Evolutionary conservation across 1,140 invertebrate species (phyloP).

Genomic region (Aphelenchoides fujianensis): DNA sequence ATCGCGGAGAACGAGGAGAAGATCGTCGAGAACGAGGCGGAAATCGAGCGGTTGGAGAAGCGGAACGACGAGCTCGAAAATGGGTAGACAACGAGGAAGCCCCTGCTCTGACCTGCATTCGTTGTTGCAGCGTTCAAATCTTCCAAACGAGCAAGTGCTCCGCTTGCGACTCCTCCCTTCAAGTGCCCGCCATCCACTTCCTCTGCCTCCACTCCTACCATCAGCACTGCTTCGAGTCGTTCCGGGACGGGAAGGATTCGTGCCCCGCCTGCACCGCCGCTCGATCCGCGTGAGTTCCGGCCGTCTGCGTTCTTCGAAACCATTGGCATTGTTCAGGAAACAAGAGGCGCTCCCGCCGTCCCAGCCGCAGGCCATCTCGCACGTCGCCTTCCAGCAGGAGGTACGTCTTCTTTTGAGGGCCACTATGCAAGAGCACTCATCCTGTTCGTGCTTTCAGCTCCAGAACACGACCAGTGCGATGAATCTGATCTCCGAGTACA

Average conservation of each 20-base stretch:
- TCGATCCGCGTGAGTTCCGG: neutral
- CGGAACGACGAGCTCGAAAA: conserved; percentile 49
- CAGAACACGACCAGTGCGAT: conserved; percentile 16
- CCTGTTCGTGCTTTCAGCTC: conserved; percentile 22
- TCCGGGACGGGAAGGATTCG: conserved; percentile 19
- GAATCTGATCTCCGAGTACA: conserved; percentile 16
- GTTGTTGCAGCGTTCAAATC: conserved; percentile 47
- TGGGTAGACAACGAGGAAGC: no score
- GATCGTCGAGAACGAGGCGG: conserved; percentile 34
- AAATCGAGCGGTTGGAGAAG: conserved; percentile 44
- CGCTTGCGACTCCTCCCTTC: conserved; percentile 29
- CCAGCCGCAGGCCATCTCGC: conserved; percentile 15
- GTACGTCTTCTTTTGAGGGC: conserved; percentile 13
- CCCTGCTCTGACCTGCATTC: no score
- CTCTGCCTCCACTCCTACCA: conserved; percentile 51
- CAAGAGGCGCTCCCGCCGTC: neutral
- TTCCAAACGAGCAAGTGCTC: conserved; percentile 52
- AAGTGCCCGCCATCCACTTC: conserved; percentile 47
- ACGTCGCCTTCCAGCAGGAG: conserved; percentile 21
- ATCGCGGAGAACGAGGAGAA: conserved; percentile 43
- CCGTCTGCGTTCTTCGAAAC: neutral
- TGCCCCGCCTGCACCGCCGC: conserved; percentile 24
- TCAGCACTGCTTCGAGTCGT: conserved; percentile 48
- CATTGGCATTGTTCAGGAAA: conserved; percentile 12
- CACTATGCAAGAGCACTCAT: conserved; percentile 1